These are phyloP conservation scores for Porites cylindrica DNA, from an alignment of 92 coral and sea anemone species.

Conservation along the genomic window DNA sequence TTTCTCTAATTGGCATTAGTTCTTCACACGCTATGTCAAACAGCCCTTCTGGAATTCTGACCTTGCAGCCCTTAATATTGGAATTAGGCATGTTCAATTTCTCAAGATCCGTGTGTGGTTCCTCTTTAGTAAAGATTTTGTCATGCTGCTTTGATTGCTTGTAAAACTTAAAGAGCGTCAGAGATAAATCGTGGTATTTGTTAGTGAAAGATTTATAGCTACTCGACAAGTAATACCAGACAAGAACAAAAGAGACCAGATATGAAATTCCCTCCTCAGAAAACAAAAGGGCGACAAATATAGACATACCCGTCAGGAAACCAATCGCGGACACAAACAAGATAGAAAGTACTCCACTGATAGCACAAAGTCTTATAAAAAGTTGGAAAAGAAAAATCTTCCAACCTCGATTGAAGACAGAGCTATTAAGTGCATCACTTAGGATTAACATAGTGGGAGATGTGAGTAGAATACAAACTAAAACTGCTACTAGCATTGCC, in stretches of 20 bases:
- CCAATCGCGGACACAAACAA: background rate
- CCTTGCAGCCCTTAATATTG: background rate
- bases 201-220: constrained; percentile 36
- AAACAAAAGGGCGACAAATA: background rate
- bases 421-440: too few species aligned
- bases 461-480: too few species aligned
- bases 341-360: rapidly evolving
- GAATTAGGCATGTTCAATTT: background rate
- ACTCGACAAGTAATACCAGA: constrained; percentile 19
- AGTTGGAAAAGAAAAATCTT: background rate
- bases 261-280: constrained; percentile 15
- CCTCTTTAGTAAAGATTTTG: background rate
- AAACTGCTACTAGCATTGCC: background rate
- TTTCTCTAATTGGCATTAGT: constrained; percentile 13
- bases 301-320: too few species aligned
- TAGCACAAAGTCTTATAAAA: background rate
- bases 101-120: background rate
- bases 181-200: constrained; percentile 23
- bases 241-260: constrained; percentile 22
- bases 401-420: background rate
- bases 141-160: background rate
- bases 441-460: too few species aligned
- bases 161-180: constrained; percentile 19
- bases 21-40: constrained; percentile 15
- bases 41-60: constrained; percentile 29